Evolutionary conservation across 2,113 vertebrate species (phyloP).

Genomic region (Phalacrocorax carbo): DNA sequence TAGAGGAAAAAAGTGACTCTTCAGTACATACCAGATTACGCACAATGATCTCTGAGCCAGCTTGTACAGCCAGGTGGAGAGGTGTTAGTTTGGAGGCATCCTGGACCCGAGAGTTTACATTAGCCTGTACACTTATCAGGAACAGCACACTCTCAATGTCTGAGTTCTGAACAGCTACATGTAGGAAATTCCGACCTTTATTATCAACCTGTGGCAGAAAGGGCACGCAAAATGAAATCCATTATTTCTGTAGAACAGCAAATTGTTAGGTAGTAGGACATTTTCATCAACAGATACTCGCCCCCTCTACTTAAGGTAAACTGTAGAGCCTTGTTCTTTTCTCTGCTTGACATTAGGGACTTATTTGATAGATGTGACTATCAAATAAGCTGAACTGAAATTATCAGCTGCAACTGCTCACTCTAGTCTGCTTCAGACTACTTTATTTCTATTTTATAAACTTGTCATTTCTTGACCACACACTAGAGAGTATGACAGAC

Average conservation of each 20-base stretch:
- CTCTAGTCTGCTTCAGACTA: neutral
- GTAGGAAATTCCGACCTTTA: slow-evolving; percentile 96
- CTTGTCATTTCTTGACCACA: neutral
- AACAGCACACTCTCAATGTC: slow-evolving; percentile 98
- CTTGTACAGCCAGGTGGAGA: slow-evolving; percentile 94
- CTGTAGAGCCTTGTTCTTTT: neutral
- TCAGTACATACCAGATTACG: slow-evolving; percentile 87
- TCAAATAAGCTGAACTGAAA: neutral
- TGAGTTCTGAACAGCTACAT: slow-evolving; percentile 92
- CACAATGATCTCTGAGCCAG: slow-evolving; percentile 96
- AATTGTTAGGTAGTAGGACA: neutral
- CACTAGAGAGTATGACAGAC: neutral
- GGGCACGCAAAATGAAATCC: rapidly evolving
- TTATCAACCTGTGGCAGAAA: slow-evolving; percentile 87
- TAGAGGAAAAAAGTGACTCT: neutral
- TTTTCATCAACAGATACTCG: neutral
- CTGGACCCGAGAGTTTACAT: slow-evolving; percentile 95
- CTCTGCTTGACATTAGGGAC: neutral
- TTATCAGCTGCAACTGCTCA: neutral
- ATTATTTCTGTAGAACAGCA: neutral
- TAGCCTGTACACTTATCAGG: slow-evolving; percentile 96
- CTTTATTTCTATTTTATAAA: neutral
- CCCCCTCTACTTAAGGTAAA: neutral
- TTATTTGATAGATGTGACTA: neutral
- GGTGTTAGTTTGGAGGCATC: slow-evolving; percentile 94